phyloP scores from a whole-genome alignment of 1,140 invertebrate genomes.

The Zophobas morio region DNA sequence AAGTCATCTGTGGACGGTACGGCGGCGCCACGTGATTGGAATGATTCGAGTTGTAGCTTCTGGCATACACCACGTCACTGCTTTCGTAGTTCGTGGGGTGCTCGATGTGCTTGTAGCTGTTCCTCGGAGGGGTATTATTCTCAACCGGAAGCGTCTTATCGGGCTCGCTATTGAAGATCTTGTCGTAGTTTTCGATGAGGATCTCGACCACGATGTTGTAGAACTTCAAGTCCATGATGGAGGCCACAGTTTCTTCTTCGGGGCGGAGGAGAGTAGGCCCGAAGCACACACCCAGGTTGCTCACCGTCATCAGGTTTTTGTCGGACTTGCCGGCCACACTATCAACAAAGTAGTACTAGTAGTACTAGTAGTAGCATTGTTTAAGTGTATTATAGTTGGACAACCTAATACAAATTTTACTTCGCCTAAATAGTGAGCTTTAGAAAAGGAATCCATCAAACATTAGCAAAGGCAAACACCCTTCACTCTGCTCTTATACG shows the following conservation, averaged over 20 bases:
- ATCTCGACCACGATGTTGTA: constrained; percentile 98
- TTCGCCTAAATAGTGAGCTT: too few species aligned
- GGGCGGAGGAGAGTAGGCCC: constrained; percentile 96
- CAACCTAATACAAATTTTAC: too few species aligned
- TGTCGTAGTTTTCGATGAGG: constrained; percentile 92
- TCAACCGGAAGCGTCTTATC: constrained; percentile 54
- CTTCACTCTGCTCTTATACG: too few species aligned
- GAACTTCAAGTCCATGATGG: constrained; percentile 99
- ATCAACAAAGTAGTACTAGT: background rate
- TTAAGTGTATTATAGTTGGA: too few species aligned
- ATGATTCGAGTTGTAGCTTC: constrained; percentile 31
- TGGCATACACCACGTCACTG: constrained; percentile 10
- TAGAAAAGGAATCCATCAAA: too few species aligned
- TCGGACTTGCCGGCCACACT: constrained; percentile 89
- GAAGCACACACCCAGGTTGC: constrained; percentile 98
- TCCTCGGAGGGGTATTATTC: background rate
- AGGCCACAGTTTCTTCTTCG: constrained; percentile 96
- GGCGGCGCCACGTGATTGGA: constrained; percentile 30
- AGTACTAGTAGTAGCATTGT: too few species aligned
- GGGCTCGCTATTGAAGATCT: constrained; percentile 77
- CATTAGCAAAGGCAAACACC: too few species aligned
- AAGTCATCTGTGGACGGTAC: constrained; percentile 23
- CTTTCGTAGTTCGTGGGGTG: background rate
- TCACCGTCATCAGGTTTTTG: constrained; percentile 97
- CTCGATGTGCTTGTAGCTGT: background rate